A percentile compares a stretch with the other conserved stretches of the same genome.
Evolutionary conservation across 2,113 vertebrate species (phyloP).

Genomic region (Recurvirostra avosetta): DNA sequence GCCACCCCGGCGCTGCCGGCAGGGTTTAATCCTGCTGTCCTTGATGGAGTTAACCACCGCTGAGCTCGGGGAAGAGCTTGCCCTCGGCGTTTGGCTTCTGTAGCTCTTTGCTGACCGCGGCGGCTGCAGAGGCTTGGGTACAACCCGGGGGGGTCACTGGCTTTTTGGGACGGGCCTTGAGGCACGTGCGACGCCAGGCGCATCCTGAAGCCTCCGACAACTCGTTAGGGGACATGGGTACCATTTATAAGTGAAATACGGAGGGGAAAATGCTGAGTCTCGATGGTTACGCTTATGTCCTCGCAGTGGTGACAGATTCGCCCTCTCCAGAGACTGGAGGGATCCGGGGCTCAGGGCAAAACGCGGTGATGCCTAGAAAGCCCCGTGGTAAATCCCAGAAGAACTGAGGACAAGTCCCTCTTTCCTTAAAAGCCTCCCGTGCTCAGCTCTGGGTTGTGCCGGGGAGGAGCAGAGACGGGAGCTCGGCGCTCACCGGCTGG

Average conservation of each 20-base stretch:
- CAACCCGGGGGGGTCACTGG: background rate
- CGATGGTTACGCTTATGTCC: fast-evolving
- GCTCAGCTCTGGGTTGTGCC: background rate
- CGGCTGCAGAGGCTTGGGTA: background rate
- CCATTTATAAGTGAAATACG: fast-evolving
- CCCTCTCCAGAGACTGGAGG: background rate
- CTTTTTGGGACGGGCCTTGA: background rate
- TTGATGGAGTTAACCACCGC: fast-evolving
- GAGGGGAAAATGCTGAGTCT: background rate
- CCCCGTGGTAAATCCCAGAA: background rate
- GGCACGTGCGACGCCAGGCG: fast-evolving
- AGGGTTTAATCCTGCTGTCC: background rate
- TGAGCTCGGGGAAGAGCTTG: no score
- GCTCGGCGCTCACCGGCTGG: fast-evolving
- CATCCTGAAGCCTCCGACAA: fast-evolving
- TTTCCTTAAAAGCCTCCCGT: background rate
- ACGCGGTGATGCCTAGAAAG: fast-evolving
- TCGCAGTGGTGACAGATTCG: fast-evolving
- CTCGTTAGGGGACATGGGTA: background rate
- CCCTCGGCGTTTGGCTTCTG: background rate
- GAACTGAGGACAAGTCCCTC: background rate
- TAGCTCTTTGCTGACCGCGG: fast-evolving
- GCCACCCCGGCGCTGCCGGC: background rate
- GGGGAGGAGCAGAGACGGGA: background rate
- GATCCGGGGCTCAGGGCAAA: background rate